Percentiles rank a stretch among this genome's conserved stretches.
Conservation (phyloP, 2,888 invertebrate genomes). For the Oxytorus armatus region DNA sequence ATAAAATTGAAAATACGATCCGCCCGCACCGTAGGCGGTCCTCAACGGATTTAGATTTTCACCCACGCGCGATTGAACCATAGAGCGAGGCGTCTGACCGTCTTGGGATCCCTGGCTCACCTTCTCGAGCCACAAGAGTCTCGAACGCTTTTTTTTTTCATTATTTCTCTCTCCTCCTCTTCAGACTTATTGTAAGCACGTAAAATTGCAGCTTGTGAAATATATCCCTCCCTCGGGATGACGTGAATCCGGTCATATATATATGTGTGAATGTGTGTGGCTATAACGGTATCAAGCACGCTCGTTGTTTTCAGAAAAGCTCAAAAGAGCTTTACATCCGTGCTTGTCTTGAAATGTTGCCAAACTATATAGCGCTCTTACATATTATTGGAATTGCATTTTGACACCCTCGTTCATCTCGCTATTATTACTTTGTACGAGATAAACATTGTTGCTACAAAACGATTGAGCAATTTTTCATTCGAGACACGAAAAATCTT, state of each 20-base stretch:
- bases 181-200: slow-evolving; percentile 46
- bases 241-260: neutral
- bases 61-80: slow-evolving; percentile 69
- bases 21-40: slow-evolving; percentile 35
- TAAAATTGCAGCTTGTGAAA: slow-evolving; percentile 42
- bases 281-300: slow-evolving; percentile 59
- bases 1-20: slow-evolving; percentile 43
- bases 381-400: slow-evolving; percentile 37
- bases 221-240: slow-evolving; percentile 6
- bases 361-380: slow-evolving; percentile 30
- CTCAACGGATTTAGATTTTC: slow-evolving; percentile 69
- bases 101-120: slow-evolving; percentile 55
- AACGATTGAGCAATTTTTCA: slow-evolving; percentile 1
- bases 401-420: slow-evolving; percentile 8
- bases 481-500: neutral
- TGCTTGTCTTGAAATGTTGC: slow-evolving; percentile 59
- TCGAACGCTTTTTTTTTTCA: slow-evolving; percentile 49
- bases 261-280: neutral
- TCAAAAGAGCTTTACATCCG: slow-evolving; percentile 40
- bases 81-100: slow-evolving; percentile 54
- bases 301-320: slow-evolving; percentile 50
- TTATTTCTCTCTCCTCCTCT: slow-evolving; percentile 14
- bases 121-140: slow-evolving; percentile 51
- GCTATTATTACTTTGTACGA: slow-evolving; percentile 13
- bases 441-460: neutral